Conservation (phyloP, 2,888 invertebrate species). For the Tetranychus piercei region DNA sequence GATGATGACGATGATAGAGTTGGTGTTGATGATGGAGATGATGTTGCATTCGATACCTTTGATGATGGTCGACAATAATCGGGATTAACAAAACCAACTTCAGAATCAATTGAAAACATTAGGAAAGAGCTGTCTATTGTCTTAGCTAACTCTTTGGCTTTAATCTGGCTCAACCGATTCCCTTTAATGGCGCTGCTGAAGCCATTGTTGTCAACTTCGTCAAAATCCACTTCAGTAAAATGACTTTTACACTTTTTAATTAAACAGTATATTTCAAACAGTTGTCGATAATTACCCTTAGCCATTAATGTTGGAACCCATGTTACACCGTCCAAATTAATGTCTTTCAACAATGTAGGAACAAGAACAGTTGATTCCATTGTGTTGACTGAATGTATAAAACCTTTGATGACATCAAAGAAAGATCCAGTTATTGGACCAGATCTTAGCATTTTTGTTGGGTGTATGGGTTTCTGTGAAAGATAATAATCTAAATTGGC, state of each 20-base stretch:
- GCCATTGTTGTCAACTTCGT: neutral
- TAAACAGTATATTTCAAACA: slow-evolving; percentile 6
- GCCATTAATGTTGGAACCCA: neutral
- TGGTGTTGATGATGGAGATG: neutral
- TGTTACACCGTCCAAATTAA: neutral
- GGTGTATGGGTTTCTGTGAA: neutral
- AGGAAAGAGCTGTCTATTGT: neutral
- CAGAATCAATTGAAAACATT: neutral
- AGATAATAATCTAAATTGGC: neutral
- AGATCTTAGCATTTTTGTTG: neutral
- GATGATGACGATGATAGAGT: neutral
- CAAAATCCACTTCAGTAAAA: slow-evolving; percentile 7
- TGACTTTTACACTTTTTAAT: slow-evolving; percentile 7
- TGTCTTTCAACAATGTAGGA: neutral
- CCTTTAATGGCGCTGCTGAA: no score
- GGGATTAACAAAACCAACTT: neutral
- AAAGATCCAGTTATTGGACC: neutral
- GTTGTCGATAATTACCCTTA: slow-evolving; percentile 5
- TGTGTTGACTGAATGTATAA: slow-evolving; percentile 7
- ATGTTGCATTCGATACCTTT: neutral
- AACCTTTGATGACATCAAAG: neutral
- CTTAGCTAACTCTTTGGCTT: no score
- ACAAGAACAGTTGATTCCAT: slow-evolving; percentile 10
- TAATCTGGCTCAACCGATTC: no score
- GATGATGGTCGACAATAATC: neutral